Evolutionary conservation across 2,888 invertebrate genomes (phyloP).

Genomic region (Heteropelma amictum): DNA sequence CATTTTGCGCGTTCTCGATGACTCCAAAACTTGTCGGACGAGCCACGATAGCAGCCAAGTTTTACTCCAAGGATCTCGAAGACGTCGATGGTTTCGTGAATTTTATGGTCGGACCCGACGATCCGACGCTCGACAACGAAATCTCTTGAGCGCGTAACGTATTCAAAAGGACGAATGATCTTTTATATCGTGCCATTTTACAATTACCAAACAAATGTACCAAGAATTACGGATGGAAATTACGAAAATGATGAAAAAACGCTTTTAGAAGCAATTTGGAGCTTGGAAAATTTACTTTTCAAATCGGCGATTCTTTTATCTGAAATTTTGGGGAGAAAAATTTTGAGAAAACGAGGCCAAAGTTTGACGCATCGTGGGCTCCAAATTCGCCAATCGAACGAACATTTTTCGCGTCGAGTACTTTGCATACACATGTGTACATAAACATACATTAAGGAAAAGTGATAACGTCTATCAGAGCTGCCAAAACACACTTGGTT

Average conservation of each 20-base stretch:
- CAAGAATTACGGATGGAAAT: no score
- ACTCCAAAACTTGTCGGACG: slow-evolving; percentile 89
- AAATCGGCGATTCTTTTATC: no score
- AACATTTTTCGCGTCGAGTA: slow-evolving; percentile 34
- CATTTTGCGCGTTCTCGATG: slow-evolving; percentile 86
- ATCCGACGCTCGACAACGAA: slow-evolving; percentile 42
- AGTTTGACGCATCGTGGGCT: slow-evolving; percentile 17
- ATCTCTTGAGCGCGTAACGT: slow-evolving; percentile 9
- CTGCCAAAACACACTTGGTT: slow-evolving; percentile 34
- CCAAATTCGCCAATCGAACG: slow-evolving; percentile 40
- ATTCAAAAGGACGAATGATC: slow-evolving; percentile 13
- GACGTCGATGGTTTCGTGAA: slow-evolving; percentile 94
- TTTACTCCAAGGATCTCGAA: slow-evolving; percentile 90
- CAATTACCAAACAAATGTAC: no score
- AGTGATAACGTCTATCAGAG: slow-evolving; percentile 41
- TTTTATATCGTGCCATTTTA: slow-evolving; percentile 39
- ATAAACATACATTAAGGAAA: no score
- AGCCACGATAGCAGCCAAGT: slow-evolving; percentile 91
- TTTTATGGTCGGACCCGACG: slow-evolving; percentile 82
- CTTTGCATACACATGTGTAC: not conserved
- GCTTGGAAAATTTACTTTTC: no score
- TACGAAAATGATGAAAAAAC: no score
- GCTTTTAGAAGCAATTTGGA: no score
- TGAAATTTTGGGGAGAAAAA: not conserved
- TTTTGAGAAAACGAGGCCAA: slow-evolving; percentile 21